These are phyloP conservation scores for Microplitis deprimator DNA, from an alignment of 2,888 invertebrate genomes.

Conservation along the genomic window DNA sequence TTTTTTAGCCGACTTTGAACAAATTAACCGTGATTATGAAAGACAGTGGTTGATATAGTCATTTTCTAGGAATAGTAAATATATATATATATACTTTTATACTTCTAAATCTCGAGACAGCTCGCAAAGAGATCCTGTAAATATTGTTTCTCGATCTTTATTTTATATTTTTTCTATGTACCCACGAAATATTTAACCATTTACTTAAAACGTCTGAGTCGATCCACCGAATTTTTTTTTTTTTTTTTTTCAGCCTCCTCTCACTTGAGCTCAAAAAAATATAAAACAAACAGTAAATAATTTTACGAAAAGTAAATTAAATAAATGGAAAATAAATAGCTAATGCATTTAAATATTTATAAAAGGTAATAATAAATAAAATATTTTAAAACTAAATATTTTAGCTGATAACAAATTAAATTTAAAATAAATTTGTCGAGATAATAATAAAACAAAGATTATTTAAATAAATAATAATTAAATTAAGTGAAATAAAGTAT, in stretches of 20 bases:
- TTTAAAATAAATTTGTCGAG: too few relatives aligned
- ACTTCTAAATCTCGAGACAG: constrained; percentile 7
- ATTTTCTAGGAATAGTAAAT: constrained; percentile 13
- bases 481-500: too few relatives aligned
- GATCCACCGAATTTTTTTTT: neutral
- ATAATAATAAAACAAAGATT: too few relatives aligned
- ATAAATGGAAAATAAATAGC: neutral
- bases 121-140: constrained; percentile 27
- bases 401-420: too few relatives aligned
- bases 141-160: constrained; percentile 29
- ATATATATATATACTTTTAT: neutral
- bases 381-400: too few relatives aligned
- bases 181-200: neutral
- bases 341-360: neutral
- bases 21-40: neutral
- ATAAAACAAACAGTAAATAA: too few relatives aligned
- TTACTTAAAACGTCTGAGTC: neutral
- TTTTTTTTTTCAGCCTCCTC: neutral
- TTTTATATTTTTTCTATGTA: constrained; percentile 9
- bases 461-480: too few relatives aligned
- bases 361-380: neutral
- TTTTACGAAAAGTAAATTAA: neutral
- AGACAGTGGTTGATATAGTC: constrained; percentile 5
- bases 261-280: too few relatives aligned
- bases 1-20: neutral